Base-by-base conservation (phyloP, 2,888 invertebrate species). In the Villa cingulata region DNA sequence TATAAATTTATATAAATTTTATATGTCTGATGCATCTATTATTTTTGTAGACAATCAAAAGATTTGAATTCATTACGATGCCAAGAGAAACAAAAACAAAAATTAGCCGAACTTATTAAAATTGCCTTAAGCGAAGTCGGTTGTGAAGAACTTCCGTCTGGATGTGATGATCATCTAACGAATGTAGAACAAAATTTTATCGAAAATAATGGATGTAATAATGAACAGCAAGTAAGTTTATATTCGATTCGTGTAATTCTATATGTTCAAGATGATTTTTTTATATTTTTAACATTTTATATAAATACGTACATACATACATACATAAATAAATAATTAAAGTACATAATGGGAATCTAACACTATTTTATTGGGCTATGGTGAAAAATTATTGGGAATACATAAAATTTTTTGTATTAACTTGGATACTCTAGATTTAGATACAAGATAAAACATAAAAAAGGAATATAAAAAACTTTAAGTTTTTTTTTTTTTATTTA, bases 81-180 rank as follows among this genome's bases (percentile, higher is more conserved):
- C 58, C 80, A 82, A 53, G 88, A 92, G 64, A 78, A 86, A 52
- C 88, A 87, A 64, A 80, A 86, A 65, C 78, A 82, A 50, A 81
- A 80, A 58, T 83, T 91, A 62, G 79, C 83, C 4, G 88, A 90
- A 62, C 78, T 90, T 65, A 88, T 89, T 55, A 80, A 83, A 59
- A 77, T 81, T 41, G 88, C 89, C n/a, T 70, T 90, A 50, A 86
- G 85, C 50, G 87, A 89, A 66, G 74, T 89, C 27, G 88, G 89
- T 48, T 88, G 88, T 63, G 88, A 89, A 66, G 88, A 89, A 70
- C 76, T 86, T 49, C 89, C 89, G 16, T 82, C 86, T 9, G 89
- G 86, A 44, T 87, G 86, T 63, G 78, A 78, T 14, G 88, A 88
- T 68, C 72, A 87, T 54, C 55, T 68, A 44, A 29, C 48, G 2